Evolutionary conservation across 2,888 invertebrate genomes (phyloP).

Genomic region (Tenthredo scrophulariae): DNA sequence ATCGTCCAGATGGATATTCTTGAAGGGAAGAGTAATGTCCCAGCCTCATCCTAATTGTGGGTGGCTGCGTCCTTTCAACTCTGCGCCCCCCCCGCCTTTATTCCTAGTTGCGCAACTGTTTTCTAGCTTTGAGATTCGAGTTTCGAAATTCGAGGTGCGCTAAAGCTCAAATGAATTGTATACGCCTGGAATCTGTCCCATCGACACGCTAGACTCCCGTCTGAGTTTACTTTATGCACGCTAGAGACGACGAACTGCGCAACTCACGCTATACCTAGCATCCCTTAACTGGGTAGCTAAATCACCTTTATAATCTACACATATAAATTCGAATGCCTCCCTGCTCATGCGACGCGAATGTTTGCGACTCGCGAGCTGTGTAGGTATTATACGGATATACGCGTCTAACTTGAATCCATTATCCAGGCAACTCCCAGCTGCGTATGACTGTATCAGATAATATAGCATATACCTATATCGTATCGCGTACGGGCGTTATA

Average conservation of each 20-base stretch:
- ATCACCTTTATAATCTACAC: constrained; percentile 36
- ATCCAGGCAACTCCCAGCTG: constrained; percentile 47
- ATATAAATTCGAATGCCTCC: constrained; percentile 15
- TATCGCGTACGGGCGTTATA: constrained; percentile 54
- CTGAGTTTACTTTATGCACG: constrained; percentile 2
- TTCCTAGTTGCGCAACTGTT: neutral
- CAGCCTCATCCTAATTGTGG: neutral
- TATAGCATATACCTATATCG: constrained; percentile 12
- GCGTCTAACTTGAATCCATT: constrained; percentile 58
- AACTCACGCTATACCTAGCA: constrained; percentile 36
- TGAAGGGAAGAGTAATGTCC: neutral
- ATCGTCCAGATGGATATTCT: neutral
- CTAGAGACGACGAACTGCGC: constrained; percentile 20
- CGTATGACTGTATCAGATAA: constrained; percentile 21
- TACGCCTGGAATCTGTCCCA: constrained; percentile 25
- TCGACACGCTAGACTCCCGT: constrained; percentile 45
- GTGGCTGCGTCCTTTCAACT: neutral
- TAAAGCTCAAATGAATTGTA: constrained; percentile 35
- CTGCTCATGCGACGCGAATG: constrained; percentile 12
- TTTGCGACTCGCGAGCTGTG: neutral
- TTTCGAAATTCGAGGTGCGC: constrained; percentile 17
- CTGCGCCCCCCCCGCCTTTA: neutral
- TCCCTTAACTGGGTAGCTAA: constrained; percentile 25
- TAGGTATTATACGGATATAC: constrained; percentile 9
- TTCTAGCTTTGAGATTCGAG: neutral